Conservation (phyloP, 2,888 invertebrate species). For the Zygothrica quintamaculata region DNA sequence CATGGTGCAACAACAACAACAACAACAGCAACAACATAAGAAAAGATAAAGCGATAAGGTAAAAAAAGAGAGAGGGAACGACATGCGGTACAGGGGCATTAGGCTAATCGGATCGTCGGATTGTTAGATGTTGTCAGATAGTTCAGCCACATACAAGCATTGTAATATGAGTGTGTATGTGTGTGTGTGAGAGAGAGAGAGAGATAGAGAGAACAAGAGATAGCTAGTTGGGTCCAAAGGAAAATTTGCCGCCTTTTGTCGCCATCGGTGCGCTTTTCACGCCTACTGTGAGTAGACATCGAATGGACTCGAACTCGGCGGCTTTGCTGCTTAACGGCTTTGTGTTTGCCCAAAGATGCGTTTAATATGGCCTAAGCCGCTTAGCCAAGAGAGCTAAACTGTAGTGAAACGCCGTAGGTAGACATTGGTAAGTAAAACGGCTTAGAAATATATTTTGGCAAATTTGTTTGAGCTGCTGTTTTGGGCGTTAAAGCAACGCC, state of each 20-base stretch:
- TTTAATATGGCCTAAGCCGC: constrained; percentile 81
- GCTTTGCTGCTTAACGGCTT: constrained; percentile 26
- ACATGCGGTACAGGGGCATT: constrained; percentile 63
- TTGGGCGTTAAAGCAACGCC: constrained; percentile 38
- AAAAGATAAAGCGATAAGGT: no score
- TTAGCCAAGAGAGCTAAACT: constrained; percentile 46
- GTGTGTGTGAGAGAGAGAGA: no score
- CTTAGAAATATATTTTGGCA: constrained; percentile 29
- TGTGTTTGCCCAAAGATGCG: constrained; percentile 71
- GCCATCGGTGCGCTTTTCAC: constrained; percentile 72
- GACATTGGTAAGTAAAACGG: constrained; percentile 51
- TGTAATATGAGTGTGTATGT: constrained; percentile 40
- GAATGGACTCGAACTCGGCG: no score
- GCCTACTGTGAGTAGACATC: constrained; percentile 60
- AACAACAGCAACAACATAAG: no score
- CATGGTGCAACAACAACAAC: constrained; percentile 6
- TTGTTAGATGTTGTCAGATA: constrained; percentile 34
- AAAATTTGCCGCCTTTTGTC: constrained; percentile 61
- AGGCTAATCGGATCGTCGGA: constrained; percentile 76
- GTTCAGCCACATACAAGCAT: constrained; percentile 2
- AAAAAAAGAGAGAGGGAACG: background rate
- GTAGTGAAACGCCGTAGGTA: constrained; percentile 1
- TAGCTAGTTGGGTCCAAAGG: constrained; percentile 33
- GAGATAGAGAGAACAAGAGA: no score
- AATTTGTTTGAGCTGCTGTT: no score